A percentile compares a stretch with the other conserved stretches of the same genome.
These are phyloP conservation scores for Dicentrarchus labrax DNA, from an alignment of 2,113 vertebrate species.

Conservation along the genomic window DNA sequence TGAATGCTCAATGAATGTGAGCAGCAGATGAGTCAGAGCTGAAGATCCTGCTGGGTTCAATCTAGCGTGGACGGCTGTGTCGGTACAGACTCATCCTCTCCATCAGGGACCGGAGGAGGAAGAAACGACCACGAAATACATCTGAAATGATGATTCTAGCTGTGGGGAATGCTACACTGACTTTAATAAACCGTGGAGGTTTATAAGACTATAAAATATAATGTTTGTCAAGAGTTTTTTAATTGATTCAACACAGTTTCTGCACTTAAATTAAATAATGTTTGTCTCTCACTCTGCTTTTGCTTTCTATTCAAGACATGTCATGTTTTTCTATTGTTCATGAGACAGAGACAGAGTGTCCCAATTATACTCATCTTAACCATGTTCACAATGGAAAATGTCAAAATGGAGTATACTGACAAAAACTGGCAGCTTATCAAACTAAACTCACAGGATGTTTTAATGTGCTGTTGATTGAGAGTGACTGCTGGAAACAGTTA, in stretches of 20 bases:
- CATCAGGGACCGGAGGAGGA: background rate
- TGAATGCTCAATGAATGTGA: background rate
- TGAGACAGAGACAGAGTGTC: no score
- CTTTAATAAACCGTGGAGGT: slow-evolving; percentile 1
- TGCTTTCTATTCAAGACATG: no score
- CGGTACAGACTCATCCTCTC: slow-evolving; percentile 25
- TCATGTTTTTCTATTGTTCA: no score
- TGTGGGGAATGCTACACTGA: background rate
- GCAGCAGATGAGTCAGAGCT: slow-evolving; percentile 48
- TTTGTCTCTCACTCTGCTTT: background rate
- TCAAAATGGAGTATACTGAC: background rate
- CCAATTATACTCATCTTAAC: background rate
- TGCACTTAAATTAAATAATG: background rate
- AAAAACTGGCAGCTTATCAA: background rate
- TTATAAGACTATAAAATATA: background rate
- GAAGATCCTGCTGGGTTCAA: slow-evolving; percentile 34
- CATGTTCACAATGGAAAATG: background rate
- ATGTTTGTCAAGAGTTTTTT: background rate
- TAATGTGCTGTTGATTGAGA: background rate
- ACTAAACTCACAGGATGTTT: background rate
- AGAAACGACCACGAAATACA: background rate
- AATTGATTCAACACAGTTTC: background rate
- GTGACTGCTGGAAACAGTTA: no score
- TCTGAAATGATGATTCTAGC: background rate
- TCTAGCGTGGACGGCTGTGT: background rate